A percentile compares a stretch with the other conserved stretches of the same genome.
Conservation (phyloP, 2,113 vertebrate genomes). For the Oenanthe melanoleuca region DNA sequence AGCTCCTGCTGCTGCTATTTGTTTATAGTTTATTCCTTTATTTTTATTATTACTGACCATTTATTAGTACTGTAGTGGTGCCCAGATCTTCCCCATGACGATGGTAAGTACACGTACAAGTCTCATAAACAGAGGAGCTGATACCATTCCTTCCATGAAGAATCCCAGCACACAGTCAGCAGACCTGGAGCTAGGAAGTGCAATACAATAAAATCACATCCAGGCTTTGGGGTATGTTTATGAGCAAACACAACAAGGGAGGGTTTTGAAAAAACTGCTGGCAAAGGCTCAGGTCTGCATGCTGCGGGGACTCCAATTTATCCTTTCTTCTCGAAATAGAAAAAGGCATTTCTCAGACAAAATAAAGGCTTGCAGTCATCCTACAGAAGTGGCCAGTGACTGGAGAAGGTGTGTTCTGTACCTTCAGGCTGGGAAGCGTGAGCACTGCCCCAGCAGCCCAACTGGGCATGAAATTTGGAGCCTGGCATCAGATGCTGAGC, state of each 20-base stretch:
- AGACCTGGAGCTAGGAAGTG: not conserved
- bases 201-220: not conserved
- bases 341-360: not conserved
- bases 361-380: not conserved
- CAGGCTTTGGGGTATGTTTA: not conserved
- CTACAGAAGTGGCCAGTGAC: not conserved
- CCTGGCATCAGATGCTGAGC: not conserved
- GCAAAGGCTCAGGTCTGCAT: not conserved
- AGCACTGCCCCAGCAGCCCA: not conserved
- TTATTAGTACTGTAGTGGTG: conserved; percentile 9
- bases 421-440: not conserved
- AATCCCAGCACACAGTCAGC: not conserved
- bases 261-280: not conserved
- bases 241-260: not conserved
- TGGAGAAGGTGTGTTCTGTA: not conserved
- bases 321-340: not conserved
- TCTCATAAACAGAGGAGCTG: not conserved
- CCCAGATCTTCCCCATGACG: not conserved
- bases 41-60: not conserved
- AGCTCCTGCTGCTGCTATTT: conserved; percentile 20
- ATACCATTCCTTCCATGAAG: not conserved
- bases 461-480: rapidly evolving
- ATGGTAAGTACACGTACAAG: not conserved
- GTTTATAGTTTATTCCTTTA: conserved; percentile 19
- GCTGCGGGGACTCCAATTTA: not conserved